Base-by-base conservation (phyloP, 2,797 vertebrate genomes). In the Lacerta bilineata region DNA sequence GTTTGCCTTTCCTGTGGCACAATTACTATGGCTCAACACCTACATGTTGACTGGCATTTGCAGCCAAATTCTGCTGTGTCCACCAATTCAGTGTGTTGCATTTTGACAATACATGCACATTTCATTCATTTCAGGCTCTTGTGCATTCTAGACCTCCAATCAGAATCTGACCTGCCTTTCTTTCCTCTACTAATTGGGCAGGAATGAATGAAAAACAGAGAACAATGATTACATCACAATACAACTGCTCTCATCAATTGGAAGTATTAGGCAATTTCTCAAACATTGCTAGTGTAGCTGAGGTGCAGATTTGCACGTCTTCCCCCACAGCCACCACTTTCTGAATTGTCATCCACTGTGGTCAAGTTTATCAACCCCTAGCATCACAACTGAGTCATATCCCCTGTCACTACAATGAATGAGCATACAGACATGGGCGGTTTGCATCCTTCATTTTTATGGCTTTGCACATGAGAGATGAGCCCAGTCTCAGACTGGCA, bases 1-100 rank as follows among this genome's bases (percentile, higher is more conserved):
- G 36, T 41, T 74, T 55, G 50, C 89, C 72, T 91, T 90, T 87
- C 81, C 91, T 79, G 55, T 87, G 43, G 87, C 86, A 92, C 83
- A 0, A 0, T 71, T 74, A 68, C 39, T 68, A 78, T 91, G 83
- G 50, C 50, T 55, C 50, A 55, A 55, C 87, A 55, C 64, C 59
- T 91, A 79, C 15, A n/a, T 25, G 36, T 9, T 64, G 85, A 76
- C 61, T 90, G 66, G 55, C 83, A 77, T 39, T 64, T 33, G 77
- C 39, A 86, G 88, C 41, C 81, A 39, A 13, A 68, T 29, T 89
- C 89, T 93, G 46, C 59, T 87, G 84, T 0, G 0, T 71, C 78
- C 55, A 27, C 39, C 23, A 29, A 33, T 74, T 83, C 13, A 64
- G 27, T 41, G 68, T 50, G 0, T 27, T 11, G 4, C 41, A 80